Base-by-base conservation (phyloP, 2,888 invertebrate genomes). In the Acleris holmiana region DNA sequence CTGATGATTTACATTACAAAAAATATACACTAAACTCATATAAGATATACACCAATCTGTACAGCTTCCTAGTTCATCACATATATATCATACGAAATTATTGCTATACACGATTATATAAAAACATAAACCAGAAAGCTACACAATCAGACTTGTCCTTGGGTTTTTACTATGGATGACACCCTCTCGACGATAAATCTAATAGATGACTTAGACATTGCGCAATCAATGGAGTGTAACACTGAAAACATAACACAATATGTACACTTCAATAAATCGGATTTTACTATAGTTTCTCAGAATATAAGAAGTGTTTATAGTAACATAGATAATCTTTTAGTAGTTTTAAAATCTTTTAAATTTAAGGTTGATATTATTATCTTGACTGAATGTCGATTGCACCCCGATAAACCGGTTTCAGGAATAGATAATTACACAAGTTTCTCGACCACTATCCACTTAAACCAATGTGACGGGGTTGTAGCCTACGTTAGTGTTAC, bases 151-250 rank as follows among this genome's bases (percentile, higher is more conserved):
- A n/a, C n/a, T 44, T n/a, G 15, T 13, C 4, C 4, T n/a, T 44
- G 13, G 6, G 4, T 13, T 44, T 13, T 3, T 13, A 8, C n/a
- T 8, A 44, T 44, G 44, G 44, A 44, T 44, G 44, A 44, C 44
- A 44, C 44, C 13, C 44, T 44, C 5, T 44, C 44, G 44, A 44
- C 44, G n/a, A 44, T 44, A n/a, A 44, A 44, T 13, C n/a, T 44
- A 4, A 44, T 44, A 44, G 44, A 44, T 44, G 44, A 44, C 13
- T 44, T 44, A 44, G n/a, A 44, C 13, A 13, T 44, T 44, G 44
- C 44, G n/a, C 44, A 44, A n/a, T 5, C 6, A 44, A 44, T 44
- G 44, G 44, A 44, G 15, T 44, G 44, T 44, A 44, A n/a, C n/a
- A n/a, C n/a, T n/a, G n/a, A n/a, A n/a, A n/a, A n/a, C n/a, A n/a